These are phyloP conservation scores for Cyprinodon tularosa DNA, from an alignment of 2,113 vertebrate species.

Conservation along the genomic window DNA sequence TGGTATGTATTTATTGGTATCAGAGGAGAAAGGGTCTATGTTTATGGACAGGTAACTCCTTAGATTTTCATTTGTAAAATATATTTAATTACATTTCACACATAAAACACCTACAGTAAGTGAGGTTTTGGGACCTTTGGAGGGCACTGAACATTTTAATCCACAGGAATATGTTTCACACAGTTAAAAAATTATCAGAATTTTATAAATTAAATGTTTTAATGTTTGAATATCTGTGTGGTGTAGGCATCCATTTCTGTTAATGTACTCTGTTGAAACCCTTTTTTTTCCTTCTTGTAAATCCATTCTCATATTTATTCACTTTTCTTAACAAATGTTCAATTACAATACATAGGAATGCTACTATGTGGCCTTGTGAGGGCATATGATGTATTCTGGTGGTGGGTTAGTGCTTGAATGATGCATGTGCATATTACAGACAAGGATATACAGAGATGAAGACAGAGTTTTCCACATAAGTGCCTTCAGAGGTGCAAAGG, in stretches of 20 bases:
- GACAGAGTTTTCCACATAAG: constrained; percentile 71
- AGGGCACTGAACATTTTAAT: no score
- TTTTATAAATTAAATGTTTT: no score
- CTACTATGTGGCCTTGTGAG: constrained; percentile 61
- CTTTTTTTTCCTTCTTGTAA: constrained; percentile 34
- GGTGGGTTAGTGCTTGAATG: constrained; percentile 54
- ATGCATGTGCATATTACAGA: constrained; percentile 66
- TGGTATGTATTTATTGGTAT: no score
- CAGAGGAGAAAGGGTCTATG: no score
- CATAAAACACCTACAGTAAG: no score
- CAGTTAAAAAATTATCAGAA: no score
- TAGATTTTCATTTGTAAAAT: background rate
- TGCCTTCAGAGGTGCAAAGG: constrained; percentile 65
- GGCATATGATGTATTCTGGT: constrained; percentile 17
- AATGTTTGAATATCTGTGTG: no score
- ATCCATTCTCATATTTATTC: constrained; percentile 64
- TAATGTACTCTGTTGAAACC: no score
- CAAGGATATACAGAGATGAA: constrained; percentile 43
- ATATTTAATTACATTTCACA: background rate
- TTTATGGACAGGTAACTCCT: no score
- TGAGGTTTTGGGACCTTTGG: no score
- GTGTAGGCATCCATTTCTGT: no score
- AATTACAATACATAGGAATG: constrained; percentile 52
- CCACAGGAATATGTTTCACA: no score
- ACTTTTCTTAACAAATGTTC: constrained; percentile 57